phyloP scores from a whole-genome alignment of 2,113 vertebrate species.

The Podarcis raffonei region DNA sequence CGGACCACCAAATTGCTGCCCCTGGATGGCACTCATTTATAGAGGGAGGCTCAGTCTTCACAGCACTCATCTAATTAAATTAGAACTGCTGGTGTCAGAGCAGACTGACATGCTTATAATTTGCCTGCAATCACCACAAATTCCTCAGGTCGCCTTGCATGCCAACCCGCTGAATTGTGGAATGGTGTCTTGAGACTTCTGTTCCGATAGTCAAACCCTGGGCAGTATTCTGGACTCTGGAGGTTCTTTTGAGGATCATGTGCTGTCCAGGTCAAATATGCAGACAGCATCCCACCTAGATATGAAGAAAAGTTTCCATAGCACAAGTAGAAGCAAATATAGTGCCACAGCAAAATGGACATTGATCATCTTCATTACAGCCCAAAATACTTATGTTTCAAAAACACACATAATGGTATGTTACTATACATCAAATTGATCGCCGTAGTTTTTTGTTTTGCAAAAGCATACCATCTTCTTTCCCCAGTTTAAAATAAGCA shows the following conservation, averaged over 20 bases:
- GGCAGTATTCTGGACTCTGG: background rate
- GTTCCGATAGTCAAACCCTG: background rate
- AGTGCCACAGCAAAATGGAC: slow-evolving; percentile 53
- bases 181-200: background rate
- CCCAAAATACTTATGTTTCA: background rate
- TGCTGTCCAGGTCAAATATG: slow-evolving; percentile 4
- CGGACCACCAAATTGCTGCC: background rate
- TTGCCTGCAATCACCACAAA: background rate
- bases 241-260: slow-evolving; percentile 49
- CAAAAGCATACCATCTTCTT: background rate
- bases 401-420: slow-evolving; percentile 5
- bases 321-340: slow-evolving; percentile 18
- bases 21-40: background rate
- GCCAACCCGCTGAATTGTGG: background rate
- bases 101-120: background rate
- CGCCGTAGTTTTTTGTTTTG: background rate
- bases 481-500: slow-evolving; percentile 38
- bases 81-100: background rate
- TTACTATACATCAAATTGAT: slow-evolving; percentile 47
- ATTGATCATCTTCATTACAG: slow-evolving; percentile 45
- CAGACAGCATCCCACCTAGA: background rate
- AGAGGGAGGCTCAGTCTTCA: background rate
- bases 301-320: slow-evolving; percentile 49
- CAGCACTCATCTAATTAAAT: background rate
- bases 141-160: background rate